phyloP scores from a whole-genome alignment of 2,888 invertebrate species.

The Rhagonycha lutea region DNA sequence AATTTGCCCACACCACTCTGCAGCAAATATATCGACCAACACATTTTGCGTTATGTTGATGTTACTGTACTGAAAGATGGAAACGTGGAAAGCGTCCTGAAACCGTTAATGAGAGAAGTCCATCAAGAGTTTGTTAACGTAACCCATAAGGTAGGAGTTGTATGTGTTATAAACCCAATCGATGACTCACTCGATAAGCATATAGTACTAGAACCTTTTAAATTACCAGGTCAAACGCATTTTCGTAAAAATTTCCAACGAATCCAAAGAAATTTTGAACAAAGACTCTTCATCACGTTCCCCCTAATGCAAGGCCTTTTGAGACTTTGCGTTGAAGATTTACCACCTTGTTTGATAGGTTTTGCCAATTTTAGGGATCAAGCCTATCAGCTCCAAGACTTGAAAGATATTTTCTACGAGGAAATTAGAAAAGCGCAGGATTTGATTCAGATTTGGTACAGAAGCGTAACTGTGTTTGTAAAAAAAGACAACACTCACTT shows the following conservation, averaged over 20 bases:
- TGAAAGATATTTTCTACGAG: constrained; percentile 39
- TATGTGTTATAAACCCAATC: constrained; percentile 63
- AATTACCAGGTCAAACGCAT: constrained; percentile 66
- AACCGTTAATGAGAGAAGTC: constrained; percentile 61
- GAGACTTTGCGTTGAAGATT: constrained; percentile 57
- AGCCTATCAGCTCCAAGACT: constrained; percentile 38
- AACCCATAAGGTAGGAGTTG: constrained; percentile 67
- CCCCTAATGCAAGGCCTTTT: constrained; percentile 67
- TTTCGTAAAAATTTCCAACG: constrained; percentile 62
- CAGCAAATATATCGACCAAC: constrained; percentile 64
- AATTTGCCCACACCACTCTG: constrained; percentile 65
- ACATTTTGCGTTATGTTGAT: constrained; percentile 61
- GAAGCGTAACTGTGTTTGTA: constrained; percentile 22
- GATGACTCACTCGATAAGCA: constrained; percentile 59
- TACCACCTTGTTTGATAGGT: constrained; percentile 62
- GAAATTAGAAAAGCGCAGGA: constrained; percentile 36
- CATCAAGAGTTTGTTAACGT: constrained; percentile 63
- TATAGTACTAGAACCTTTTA: constrained; percentile 58
- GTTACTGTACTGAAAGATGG: constrained; percentile 60
- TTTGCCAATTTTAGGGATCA: constrained; percentile 45
- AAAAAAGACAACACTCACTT: constrained; percentile 5
- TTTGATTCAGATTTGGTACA: constrained; percentile 40
- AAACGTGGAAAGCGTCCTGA: constrained; percentile 60
- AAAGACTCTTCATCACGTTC: constrained; percentile 64
- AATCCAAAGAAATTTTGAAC: constrained; percentile 61